Percentiles rank a stretch among this genome's conserved stretches.
Evolutionary conservation across 2,888 invertebrate species (phyloP).

Genomic region (Rapana venosa): DNA sequence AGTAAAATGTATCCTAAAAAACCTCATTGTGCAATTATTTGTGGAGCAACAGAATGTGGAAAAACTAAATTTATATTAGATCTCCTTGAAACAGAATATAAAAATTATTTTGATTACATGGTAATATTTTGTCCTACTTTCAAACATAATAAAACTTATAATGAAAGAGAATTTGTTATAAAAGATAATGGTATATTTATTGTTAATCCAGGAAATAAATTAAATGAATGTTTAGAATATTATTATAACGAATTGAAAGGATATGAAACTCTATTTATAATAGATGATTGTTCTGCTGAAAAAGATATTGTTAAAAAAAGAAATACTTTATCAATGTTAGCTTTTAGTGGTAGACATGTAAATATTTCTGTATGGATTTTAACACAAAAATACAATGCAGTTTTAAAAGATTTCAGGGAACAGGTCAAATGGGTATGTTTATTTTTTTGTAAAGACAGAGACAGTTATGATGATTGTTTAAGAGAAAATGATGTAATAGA

Average conservation of each 20-base stretch:
- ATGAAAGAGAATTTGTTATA: not conserved
- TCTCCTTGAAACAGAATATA: not conserved
- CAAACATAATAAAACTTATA: slow-evolving; percentile 4
- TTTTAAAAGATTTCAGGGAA: slow-evolving; percentile 7
- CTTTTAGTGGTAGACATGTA: not conserved
- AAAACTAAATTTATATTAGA: slow-evolving; percentile 8
- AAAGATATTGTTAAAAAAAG: slow-evolving; percentile 12
- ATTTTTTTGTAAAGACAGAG: not conserved
- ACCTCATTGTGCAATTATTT: slow-evolving; percentile 14
- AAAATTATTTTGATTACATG: not conserved
- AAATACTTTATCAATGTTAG: slow-evolving; percentile 18
- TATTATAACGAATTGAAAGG: slow-evolving; percentile 1
- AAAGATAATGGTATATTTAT: not conserved
- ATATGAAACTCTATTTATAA: slow-evolving; percentile 3
- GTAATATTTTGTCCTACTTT: slow-evolving; percentile 1
- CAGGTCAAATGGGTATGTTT: not conserved
- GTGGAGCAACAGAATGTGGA: slow-evolving; percentile 18
- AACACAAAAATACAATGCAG: not conserved
- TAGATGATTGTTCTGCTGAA: not conserved
- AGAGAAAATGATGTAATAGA: not conserved
- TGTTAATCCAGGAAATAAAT: slow-evolving; percentile 18
- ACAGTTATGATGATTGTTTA: slow-evolving; percentile 3
- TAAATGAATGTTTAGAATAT: slow-evolving; percentile 8
- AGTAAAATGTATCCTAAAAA: not conserved
- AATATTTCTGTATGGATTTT: not conserved